Evolutionary conservation across 2,888 invertebrate genomes (phyloP).

Genomic region (Pseudococcus jackbeardsleyi): DNA sequence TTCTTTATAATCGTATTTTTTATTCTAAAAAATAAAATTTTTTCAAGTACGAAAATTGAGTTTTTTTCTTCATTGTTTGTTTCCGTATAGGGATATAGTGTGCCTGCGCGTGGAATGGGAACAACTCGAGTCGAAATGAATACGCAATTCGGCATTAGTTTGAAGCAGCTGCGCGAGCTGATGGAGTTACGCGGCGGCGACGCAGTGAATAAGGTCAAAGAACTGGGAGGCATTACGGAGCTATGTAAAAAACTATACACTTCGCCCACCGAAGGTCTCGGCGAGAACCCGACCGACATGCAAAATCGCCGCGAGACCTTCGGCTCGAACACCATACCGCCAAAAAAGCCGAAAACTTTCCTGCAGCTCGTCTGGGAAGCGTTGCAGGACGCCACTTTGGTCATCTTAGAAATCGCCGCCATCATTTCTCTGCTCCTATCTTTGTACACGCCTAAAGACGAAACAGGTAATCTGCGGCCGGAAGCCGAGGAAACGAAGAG

Average conservation of each 20-base stretch:
- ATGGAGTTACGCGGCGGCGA: conserved; percentile 76
- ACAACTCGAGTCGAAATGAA: conserved; percentile 66
- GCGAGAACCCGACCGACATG: conserved; percentile 72
- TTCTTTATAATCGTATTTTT: background rate
- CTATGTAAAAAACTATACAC: conserved; percentile 75
- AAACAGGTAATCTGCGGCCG: conserved; percentile 59
- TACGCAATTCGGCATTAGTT: conserved; percentile 72
- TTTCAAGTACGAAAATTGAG: background rate
- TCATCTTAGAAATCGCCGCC: conserved; percentile 76
- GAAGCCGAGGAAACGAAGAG: conserved; percentile 73
- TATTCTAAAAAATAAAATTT: background rate
- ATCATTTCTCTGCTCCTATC: conserved; percentile 75
- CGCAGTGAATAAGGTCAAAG: conserved; percentile 72
- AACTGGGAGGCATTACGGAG: conserved; percentile 73
- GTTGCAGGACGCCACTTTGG: conserved; percentile 76
- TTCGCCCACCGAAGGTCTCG: conserved; percentile 74
- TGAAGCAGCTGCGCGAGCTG: conserved; percentile 75
- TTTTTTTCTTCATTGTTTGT: background rate
- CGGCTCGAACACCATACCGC: conserved; percentile 77
- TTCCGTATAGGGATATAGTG: conserved; percentile 3
- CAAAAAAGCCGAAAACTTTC: conserved; percentile 76
- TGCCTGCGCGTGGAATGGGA: conserved; percentile 61
- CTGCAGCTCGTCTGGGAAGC: conserved; percentile 79
- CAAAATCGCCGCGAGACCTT: conserved; percentile 73
- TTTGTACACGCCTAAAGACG: conserved; percentile 68